Conservation (phyloP, 2,113 vertebrate species). For the Egretta garzetta region DNA sequence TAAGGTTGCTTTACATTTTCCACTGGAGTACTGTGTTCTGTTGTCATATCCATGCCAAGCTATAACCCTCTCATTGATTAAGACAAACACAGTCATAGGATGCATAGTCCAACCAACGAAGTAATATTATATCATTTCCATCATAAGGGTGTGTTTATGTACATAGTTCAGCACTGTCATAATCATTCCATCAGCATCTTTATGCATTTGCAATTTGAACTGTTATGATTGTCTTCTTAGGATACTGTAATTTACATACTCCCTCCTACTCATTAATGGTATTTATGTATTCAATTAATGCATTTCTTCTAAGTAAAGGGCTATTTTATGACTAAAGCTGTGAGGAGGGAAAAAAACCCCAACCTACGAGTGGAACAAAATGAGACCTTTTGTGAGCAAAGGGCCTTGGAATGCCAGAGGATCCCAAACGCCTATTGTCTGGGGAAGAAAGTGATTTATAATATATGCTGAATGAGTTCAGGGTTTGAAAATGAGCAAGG, state of each 20-base stretch:
- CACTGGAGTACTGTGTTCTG: background rate
- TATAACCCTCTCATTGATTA: background rate
- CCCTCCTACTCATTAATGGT: background rate
- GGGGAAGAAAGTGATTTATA: slow-evolving; percentile 22
- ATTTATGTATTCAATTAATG: background rate
- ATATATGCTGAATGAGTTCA: background rate
- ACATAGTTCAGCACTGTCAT: background rate
- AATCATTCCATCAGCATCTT: background rate
- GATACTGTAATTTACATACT: background rate
- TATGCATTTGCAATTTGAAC: background rate
- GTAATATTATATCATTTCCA: background rate
- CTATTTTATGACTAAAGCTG: background rate
- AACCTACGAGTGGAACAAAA: background rate
- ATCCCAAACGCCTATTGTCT: background rate
- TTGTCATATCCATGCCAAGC: background rate
- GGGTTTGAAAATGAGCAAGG: background rate
- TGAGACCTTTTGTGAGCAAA: background rate
- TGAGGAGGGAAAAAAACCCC: background rate
- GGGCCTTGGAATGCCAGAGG: background rate
- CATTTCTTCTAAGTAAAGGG: background rate
- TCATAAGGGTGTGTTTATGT: background rate
- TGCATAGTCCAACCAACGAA: background rate
- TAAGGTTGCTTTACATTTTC: slow-evolving; percentile 31
- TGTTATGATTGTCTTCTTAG: background rate
- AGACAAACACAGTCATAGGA: background rate